These are phyloP conservation scores for Oplegnathus fasciatus DNA, from an alignment of 2,113 vertebrate species.

Conservation along the genomic window DNA sequence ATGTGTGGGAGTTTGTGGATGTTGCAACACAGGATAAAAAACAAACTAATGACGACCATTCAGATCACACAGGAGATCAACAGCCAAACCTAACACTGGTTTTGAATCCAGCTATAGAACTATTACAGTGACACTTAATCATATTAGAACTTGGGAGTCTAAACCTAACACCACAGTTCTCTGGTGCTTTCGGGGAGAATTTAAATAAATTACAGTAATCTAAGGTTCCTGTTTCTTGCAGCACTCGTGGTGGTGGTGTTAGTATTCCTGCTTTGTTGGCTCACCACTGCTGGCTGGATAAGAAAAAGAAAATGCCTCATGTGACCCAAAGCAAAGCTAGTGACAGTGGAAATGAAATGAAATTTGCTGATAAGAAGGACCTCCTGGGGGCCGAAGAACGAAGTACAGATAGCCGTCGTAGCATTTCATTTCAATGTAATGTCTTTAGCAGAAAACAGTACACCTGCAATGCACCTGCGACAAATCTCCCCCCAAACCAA, in stretches of 20 bases:
- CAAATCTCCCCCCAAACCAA: background rate
- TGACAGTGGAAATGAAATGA: background rate
- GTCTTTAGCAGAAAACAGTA: background rate
- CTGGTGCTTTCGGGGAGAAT: background rate
- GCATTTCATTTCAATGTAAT: conserved; percentile 14
- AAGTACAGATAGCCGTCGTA: background rate
- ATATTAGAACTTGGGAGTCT: background rate
- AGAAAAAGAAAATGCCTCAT: background rate
- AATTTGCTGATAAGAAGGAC: conserved; percentile 12
- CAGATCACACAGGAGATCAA: background rate
- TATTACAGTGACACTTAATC: background rate
- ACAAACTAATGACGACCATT: background rate
- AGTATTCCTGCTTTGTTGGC: background rate
- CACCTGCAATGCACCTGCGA: background rate
- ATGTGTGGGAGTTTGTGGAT: conserved; percentile 1
- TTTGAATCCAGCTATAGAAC: background rate
- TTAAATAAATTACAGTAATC: conserved; percentile 33
- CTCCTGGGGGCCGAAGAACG: background rate
- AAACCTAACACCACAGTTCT: background rate
- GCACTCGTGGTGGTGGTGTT: background rate
- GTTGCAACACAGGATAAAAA: background rate
- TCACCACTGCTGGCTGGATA: background rate
- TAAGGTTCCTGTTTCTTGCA: background rate
- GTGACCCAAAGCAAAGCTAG: background rate
- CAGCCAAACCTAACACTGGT: background rate